phyloP scores from a whole-genome alignment of 2,888 invertebrate species.

The Carterocephalus palaemon region DNA sequence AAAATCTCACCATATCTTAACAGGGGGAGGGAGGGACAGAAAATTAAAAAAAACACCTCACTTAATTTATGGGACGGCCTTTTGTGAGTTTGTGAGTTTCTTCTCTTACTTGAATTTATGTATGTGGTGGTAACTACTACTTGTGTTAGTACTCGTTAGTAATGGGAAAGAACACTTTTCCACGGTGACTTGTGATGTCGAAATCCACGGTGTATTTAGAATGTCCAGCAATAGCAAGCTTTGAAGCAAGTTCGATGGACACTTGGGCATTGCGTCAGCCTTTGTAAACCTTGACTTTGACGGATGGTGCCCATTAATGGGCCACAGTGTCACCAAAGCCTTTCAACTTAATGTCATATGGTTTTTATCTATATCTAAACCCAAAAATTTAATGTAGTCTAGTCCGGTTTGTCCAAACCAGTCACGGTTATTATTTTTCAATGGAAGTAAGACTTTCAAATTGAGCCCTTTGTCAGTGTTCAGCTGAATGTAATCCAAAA shows the following conservation, averaged over 20 bases:
- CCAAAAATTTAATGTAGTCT: constrained; percentile 20
- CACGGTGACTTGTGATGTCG: constrained; percentile 21
- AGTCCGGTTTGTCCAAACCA: background rate
- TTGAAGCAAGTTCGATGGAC: constrained; percentile 13
- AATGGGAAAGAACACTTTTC: no score
- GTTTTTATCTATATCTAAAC: constrained; percentile 7
- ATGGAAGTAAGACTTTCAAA: constrained; percentile 25
- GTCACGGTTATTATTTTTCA: constrained; percentile 26
- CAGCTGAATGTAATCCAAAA: no score
- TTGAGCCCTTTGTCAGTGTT: no score
- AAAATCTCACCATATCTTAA: no score
- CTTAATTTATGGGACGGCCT: no score
- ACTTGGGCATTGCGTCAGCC: constrained; percentile 36
- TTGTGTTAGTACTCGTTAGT: no score
- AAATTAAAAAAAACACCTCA: no score
- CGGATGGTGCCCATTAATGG: constrained; percentile 42
- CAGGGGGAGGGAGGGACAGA: no score
- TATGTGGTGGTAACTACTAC: no score
- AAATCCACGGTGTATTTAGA: constrained; percentile 7
- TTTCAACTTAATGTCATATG: constrained; percentile 26
- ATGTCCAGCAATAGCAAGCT: constrained; percentile 8
- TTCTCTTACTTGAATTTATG: no score
- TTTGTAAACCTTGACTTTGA: constrained; percentile 48
- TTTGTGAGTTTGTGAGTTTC: no score
- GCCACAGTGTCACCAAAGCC: constrained; percentile 27